phyloP scores from a whole-genome alignment of 2,888 invertebrate species.

The Habroteleia sp. region DNA sequence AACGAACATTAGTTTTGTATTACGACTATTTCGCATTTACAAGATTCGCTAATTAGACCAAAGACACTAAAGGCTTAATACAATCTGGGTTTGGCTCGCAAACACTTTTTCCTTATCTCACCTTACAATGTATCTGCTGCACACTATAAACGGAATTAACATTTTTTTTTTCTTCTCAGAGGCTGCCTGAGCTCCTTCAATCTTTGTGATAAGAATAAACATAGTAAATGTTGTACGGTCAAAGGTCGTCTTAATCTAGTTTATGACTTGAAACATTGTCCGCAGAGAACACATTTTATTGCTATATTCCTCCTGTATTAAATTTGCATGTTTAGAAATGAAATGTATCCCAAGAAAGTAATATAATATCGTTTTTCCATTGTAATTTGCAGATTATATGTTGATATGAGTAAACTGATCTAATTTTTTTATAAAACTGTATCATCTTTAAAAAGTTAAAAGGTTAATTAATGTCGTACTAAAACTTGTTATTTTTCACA shows the following conservation, averaged over 20 bases:
- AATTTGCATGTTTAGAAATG: conserved; percentile 21
- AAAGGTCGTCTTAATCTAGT: conserved; percentile 19
- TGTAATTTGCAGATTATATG: no score
- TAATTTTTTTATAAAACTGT: no score
- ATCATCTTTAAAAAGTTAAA: no score
- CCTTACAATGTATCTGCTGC: conserved; percentile 16
- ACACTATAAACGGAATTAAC: conserved; percentile 21
- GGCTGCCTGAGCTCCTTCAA: conserved; percentile 4
- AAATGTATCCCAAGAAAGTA: neutral
- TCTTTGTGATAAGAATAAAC: conserved; percentile 35
- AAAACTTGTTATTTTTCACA: no score
- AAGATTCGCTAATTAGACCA: conserved; percentile 38
- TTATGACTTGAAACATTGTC: conserved; percentile 17
- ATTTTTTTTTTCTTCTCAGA: conserved; percentile 40
- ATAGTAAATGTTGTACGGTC: conserved; percentile 11
- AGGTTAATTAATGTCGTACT: no score
- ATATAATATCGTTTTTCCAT: no score
- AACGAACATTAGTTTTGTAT: conserved; percentile 17
- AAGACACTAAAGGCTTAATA: conserved; percentile 34
- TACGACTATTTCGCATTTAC: conserved; percentile 9
- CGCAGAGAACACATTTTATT: conserved; percentile 9
- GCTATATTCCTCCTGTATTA: neutral
- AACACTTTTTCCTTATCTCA: conserved; percentile 34
- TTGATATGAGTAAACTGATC: no score
- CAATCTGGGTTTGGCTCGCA: conserved; percentile 34